Base-by-base conservation (phyloP, 2,797 vertebrate species). In the Ara ararauna region DNA sequence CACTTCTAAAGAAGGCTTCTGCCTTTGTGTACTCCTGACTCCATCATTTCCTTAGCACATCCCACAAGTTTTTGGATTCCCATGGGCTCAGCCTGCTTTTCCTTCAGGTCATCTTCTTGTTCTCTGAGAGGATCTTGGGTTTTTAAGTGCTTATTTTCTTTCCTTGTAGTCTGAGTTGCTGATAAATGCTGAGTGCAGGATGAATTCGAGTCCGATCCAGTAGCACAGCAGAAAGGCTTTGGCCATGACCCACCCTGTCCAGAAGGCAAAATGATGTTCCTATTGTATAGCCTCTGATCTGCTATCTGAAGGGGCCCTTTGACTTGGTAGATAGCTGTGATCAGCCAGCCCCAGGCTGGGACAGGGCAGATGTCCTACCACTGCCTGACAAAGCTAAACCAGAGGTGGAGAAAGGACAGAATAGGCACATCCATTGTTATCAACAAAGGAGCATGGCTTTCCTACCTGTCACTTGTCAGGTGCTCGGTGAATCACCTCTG, bases 351-450 rank as follows among this genome's bases (percentile, higher is more conserved):
- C 26, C 51, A 53, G 22, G 5, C 11, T 78, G 76, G 62, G 27
- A 26, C 50, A 65, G 22, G 24, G 8, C 61, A 68, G 19, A 6
- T 89, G 22, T 77, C 38, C 42, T 44, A 48, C n/a, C 30, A 19
- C 38, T 2, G 1, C 48, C 36, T 56, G 36, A 29, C n/a, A 70
- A 74, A 86, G 30, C 18, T n/a, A 72, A 64, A 47, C 15, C 73
- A 51, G 30, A 40, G 62, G 3, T 19, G 58, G 56, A 47, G 29
- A 47, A 88, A 67, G n/a, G 62, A 45, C 30, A 64, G 71, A 62
- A 84, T 30, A 81, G 23, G 3, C 27, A 50, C 2, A 0, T 34
- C 48, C 21, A 22, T 65, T 6, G 0, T 17, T 38, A 32, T 16
- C 61, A 65, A 5, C 38, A 47, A 44, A 30, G 40, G 85, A 17